phyloP scores from a whole-genome alignment of 2,113 vertebrate genomes.

The Potamarius usumacintae region DNA sequence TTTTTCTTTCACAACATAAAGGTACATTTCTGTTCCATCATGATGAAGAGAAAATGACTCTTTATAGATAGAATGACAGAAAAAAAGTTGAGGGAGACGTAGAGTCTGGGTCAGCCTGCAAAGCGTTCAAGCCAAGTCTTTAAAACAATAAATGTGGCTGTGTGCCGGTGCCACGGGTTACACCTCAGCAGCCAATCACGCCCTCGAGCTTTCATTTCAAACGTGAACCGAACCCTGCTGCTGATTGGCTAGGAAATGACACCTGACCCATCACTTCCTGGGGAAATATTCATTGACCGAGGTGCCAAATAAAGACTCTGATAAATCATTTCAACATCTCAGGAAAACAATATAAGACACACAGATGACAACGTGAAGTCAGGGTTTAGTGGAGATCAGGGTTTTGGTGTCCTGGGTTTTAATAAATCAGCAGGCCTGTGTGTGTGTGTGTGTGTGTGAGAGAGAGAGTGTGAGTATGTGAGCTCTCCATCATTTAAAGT shows the following conservation, averaged over 20 bases:
- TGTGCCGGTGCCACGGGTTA: constrained; percentile 21
- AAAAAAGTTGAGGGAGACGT: constrained; percentile 36
- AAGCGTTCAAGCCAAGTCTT: constrained; percentile 39
- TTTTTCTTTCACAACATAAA: background rate
- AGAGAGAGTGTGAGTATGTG: background rate
- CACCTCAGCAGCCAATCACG: constrained; percentile 50
- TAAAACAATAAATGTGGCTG: constrained; percentile 12
- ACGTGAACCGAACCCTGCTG: background rate
- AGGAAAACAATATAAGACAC: constrained; percentile 33
- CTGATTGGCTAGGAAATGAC: constrained; percentile 54
- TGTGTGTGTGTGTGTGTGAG: background rate
- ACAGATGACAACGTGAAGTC: background rate
- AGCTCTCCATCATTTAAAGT: background rate
- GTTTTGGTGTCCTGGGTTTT: background rate
- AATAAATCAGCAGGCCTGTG: constrained; percentile 6
- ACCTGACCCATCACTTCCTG: constrained; percentile 54
- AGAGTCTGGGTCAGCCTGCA: constrained; percentile 19
- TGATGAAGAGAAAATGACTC: background rate
- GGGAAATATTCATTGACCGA: constrained; percentile 55
- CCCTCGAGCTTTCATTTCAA: constrained; percentile 52
- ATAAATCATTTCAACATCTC: constrained; percentile 39
- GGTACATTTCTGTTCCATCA: background rate
- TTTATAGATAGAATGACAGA: constrained; percentile 16
- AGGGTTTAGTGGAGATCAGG: background rate
- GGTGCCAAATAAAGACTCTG: constrained; percentile 29